Conservation (phyloP, 2,113 vertebrate species). For the Burhinus bistriatus region DNA sequence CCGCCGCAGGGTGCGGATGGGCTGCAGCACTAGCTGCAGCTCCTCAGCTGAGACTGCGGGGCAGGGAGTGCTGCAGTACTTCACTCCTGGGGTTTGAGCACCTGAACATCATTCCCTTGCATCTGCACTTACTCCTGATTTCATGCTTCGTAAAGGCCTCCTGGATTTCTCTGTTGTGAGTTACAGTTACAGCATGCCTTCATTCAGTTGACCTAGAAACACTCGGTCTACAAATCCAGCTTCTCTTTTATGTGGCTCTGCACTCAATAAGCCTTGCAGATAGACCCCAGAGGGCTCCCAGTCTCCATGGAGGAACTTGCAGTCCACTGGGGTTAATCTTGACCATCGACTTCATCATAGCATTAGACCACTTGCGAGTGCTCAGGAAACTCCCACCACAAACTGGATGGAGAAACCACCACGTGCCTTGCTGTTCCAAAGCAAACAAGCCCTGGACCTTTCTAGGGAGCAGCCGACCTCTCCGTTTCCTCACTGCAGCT, state of each 20-base stretch:
- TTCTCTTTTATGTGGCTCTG: fast-evolving
- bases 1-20: not conserved
- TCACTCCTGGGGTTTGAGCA: not conserved
- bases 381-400: not conserved
- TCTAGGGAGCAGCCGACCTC: not conserved
- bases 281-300: not conserved
- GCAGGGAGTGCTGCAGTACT: not conserved
- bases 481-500: not conserved
- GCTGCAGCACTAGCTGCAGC: not conserved
- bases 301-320: not conserved
- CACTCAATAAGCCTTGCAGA: not conserved
- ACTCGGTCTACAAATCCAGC: not conserved
- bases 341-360: not conserved
- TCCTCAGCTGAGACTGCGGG: not conserved
- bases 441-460: not conserved
- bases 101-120: not conserved
- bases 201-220: not conserved
- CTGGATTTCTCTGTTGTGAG: not conserved
- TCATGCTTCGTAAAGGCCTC: not conserved
- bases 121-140: not conserved
- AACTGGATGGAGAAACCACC: not conserved
- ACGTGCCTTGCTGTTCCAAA: not conserved
- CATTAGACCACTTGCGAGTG: not conserved
- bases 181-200: not conserved
- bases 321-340: fast-evolving